Evolutionary conservation across 2,797 vertebrate genomes (phyloP), one percentile per base, ranked within the genome.

Genomic region (Etheostoma perlongum): DNA sequence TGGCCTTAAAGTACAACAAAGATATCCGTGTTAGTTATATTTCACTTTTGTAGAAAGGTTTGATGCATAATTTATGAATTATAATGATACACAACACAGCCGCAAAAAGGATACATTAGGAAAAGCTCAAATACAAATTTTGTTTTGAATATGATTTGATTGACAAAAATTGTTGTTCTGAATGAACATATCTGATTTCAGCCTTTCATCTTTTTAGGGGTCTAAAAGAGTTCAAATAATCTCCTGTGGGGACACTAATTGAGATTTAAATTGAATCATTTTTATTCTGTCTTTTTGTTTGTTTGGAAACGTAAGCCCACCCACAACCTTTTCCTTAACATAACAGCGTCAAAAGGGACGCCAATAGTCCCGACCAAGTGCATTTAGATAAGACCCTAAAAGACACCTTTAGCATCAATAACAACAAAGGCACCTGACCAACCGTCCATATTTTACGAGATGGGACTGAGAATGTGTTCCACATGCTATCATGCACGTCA

Each of bases 1-100:
- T 64, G 73, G 61, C 57, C 42, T 82, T 74, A 21, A 62, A 68
- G 55, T 77, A 55, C 62, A 81, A 42, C 30, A 67, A 47, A 53
- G 13, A 51, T 64, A 23, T 71, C 47, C 53, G 51, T 64, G 47
- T 78, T 62, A 30, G 52, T 4, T 0, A 67, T 73, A 60, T 76
- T 68, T 83, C 16, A 55, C 48, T 67, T 72, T 55, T 57, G 15
- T 44, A 36, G 19, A 60, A 15, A 15, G 2, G 19, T 27, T 36
- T 60, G 5, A 53, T 67, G 61, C 18, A 7, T 44, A 9, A 51
- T 18, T 40, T 62, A 23, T 5, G 5, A 14, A 33, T 36, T 19
- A 47, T 36, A 14, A 46, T 49, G 15, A 63, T 53, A 55, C 23
- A 51, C 18, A 65, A 27, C 44, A 55, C 61, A 64, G 44, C 15